Conservation (phyloP, 2,888 invertebrate species). For the Lasioglossum lativentre region DNA sequence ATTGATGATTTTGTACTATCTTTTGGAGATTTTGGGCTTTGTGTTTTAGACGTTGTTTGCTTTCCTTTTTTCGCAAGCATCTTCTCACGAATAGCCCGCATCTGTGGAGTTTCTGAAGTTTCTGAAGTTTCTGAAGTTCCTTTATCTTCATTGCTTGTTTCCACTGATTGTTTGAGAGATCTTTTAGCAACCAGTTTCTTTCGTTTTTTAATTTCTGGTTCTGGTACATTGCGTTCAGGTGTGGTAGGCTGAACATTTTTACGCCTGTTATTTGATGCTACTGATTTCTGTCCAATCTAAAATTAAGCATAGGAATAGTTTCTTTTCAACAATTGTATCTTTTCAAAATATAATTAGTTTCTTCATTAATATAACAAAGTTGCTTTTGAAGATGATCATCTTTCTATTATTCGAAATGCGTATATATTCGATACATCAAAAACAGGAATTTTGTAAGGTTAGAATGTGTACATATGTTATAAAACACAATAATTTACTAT, state of each 20-base stretch:
- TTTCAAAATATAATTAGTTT: background rate
- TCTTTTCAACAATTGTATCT: background rate
- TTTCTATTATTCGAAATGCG: background rate
- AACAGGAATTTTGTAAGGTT: background rate
- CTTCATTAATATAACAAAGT: background rate
- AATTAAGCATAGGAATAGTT: background rate
- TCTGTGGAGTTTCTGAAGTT: constrained; percentile 73
- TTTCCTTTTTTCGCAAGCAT: constrained; percentile 59
- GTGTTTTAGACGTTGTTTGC: background rate
- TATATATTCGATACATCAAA: background rate
- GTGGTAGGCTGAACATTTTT: constrained; percentile 44
- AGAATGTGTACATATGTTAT: background rate
- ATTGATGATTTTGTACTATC: background rate
- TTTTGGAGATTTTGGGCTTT: constrained; percentile 28
- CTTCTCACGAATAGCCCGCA: constrained; percentile 70
- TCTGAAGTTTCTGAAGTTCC: constrained; percentile 67
- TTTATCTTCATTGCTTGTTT: constrained; percentile 27
- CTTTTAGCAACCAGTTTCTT: constrained; percentile 65
- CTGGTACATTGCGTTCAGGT: constrained; percentile 33
- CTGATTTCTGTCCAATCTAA: constrained; percentile 12
- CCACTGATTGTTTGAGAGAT: background rate
- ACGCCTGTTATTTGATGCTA: background rate
- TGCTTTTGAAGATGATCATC: background rate
- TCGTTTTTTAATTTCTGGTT: constrained; percentile 28
- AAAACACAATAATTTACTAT: background rate